These are phyloP conservation scores for Anguilla rostrata DNA, from an alignment of 2,113 vertebrate genomes.

Conservation along the genomic window DNA sequence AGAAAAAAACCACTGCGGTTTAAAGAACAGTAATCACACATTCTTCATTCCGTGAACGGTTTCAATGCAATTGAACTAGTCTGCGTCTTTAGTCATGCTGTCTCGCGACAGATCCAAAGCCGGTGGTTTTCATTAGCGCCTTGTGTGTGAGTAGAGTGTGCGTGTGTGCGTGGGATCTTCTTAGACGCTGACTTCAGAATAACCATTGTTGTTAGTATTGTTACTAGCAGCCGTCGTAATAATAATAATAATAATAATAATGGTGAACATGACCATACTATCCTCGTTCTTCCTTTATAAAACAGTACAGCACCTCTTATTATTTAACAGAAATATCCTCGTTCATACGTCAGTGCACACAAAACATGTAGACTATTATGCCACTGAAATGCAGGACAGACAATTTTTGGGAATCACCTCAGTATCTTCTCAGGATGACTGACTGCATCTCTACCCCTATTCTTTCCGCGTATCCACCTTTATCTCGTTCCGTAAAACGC, in stretches of 20 bases:
- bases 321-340: not conserved
- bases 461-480: not conserved
- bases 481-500: not conserved
- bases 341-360: not conserved
- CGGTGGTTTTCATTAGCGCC: constrained; percentile 35
- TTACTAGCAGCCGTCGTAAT: not conserved
- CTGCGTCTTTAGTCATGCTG: constrained; percentile 31
- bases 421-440: not conserved
- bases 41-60: not conserved
- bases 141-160: constrained; percentile 13
- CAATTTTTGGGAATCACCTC: not conserved
- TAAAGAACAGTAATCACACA: not conserved
- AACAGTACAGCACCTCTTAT: not conserved
- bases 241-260: not conserved
- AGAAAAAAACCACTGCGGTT: not conserved
- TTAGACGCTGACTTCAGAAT: not conserved
- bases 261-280: not conserved
- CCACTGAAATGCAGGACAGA: not conserved
- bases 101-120: constrained; percentile 33
- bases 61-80: not conserved
- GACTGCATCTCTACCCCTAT: not conserved
- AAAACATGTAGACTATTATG: not conserved
- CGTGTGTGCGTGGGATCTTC: constrained; percentile 3
- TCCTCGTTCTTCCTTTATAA: not conserved
- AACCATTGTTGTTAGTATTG: not conserved